Evolutionary conservation across 2,888 invertebrate species (phyloP), one percentile per base, ranked within the genome.

Genomic region (Mantis religiosa): DNA sequence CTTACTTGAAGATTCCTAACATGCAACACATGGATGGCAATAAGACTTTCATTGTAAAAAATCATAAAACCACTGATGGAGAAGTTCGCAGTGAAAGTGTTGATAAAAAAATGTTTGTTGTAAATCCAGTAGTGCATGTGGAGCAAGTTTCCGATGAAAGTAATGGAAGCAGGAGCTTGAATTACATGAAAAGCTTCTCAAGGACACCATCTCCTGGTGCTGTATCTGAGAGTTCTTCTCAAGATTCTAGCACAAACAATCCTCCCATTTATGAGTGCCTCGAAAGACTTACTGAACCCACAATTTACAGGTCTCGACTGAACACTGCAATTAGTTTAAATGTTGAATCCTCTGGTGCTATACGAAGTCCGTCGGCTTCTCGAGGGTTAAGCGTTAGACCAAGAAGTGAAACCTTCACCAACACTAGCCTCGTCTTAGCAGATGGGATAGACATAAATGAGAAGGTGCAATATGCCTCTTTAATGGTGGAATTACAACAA

Each of bases 111-210:
- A 90, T 88, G 90, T 91, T 93, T 85, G 92, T 93, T 87, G 93
- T 93, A 89, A 93, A 93, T 90, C 93, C 94, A 2, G 92, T 93
- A 47, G 93, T 94, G n/a, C 93, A 93, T 89, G 92, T 94, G 71
- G 93, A 93, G 90, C 93, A 93, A 90, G 93, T 93, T 28, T 93
- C 93, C 15, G 93, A 93, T 90, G 93, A 93, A 88, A 93, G 92
- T 90, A 93, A 93, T 90, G 93, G 93, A 90, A 93, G 93, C 90
- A 92, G 94, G 84, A 94, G 94, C 90, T 91, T 94, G 90, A 93
- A 93, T 91, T 93, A 94, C 91, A 94, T 94, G 94, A 94, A 93
- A 90, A 94, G 94, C 91, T 94, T 94, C 91, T 94, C 94, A 1
- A 92, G 93, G 82, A 93, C 94, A 25, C 93, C 94, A 81, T 94